Percentiles rank a stretch among this genome's conserved stretches.
Evolutionary conservation across 2,113 vertebrate genomes (phyloP).

Genomic region (Cheilinus undulatus): DNA sequence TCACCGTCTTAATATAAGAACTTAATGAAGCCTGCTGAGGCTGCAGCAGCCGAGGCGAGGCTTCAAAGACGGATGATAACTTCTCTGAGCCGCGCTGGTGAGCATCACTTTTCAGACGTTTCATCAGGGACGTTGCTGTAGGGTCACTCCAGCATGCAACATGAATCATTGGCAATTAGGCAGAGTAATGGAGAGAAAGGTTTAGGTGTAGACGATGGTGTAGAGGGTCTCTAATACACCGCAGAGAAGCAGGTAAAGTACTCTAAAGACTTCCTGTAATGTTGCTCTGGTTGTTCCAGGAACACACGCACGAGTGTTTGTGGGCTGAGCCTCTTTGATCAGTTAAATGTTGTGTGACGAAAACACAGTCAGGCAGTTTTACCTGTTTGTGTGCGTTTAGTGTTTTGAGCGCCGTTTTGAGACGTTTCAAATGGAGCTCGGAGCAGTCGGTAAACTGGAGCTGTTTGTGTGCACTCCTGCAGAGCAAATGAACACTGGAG

Average conservation of each 20-base stretch:
- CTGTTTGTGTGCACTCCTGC: slow-evolving; percentile 30
- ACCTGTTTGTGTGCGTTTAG: slow-evolving; percentile 53
- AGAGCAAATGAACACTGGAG: slow-evolving; percentile 37
- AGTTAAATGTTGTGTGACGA: slow-evolving; percentile 59
- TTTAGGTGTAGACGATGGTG: background rate
- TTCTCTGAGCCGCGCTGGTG: slow-evolving; percentile 26
- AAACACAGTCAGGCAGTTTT: slow-evolving; percentile 45
- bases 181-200: slow-evolving; percentile 2
- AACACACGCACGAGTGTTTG: background rate
- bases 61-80: slow-evolving; percentile 46
- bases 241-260: slow-evolving; percentile 25
- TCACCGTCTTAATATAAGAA: slow-evolving; percentile 60
- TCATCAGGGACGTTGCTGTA: slow-evolving; percentile 35
- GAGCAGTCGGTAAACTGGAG: slow-evolving; percentile 44
- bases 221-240: slow-evolving; percentile 21
- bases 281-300: slow-evolving; percentile 18
- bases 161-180: slow-evolving; percentile 59
- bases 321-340: slow-evolving; percentile 51
- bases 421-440: slow-evolving; percentile 38
- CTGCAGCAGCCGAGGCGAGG: slow-evolving; percentile 28
- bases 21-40: slow-evolving; percentile 64
- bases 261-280: slow-evolving; percentile 49
- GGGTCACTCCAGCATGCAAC: slow-evolving; percentile 32
- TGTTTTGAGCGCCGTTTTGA: slow-evolving; percentile 17
- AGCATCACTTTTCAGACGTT: slow-evolving; percentile 48